Evolutionary conservation across 2,888 invertebrate species (phyloP), one percentile per base, ranked within the genome.

Genomic region (Sisyra nigra): DNA sequence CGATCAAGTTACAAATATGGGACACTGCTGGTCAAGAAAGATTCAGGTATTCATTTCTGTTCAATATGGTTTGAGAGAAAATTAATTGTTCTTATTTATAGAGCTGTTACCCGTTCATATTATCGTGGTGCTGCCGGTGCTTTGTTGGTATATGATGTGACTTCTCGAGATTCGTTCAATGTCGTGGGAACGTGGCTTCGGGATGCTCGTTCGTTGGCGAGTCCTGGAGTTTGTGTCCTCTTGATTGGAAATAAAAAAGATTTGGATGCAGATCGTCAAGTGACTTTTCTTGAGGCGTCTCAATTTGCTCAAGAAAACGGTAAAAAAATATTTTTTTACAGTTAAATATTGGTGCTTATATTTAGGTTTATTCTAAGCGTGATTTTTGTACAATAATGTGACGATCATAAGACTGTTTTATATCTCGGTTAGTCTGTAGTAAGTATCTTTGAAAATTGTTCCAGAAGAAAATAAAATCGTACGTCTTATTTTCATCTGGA

Each of bases 51-150:
- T 41, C 40, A 15, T 13, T 24, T 18, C n/a, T 17, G 15, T n/a
- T 34, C 8, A 14, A 14, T 4, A 2, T 11, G 11, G 24, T 5
- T 13, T 32, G 14, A 19, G 6, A 31, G 24, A 41, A 34, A 45
- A 17, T 17, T 13, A 10, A 32, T 30, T 40, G 19, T 33, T 33
- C 9, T 52, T n/a, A n/a, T n/a, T n/a, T n/a, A n/a, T n/a, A 72
- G 74, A 48, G 74, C 75, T 7, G 76, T 76, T n/a, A 76, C 76
- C 1, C 69, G 83, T 38, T 83, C 82, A 19, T 85, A 85, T 57
- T 85, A 85, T 60, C 67, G 85, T 47, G 91, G 91, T 3, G 91
- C 91, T 10, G 91, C 91, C 39, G 91, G 91, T n/a, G 91, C 91
- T 24, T 66, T 91, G 29, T 68, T 92, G 17, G 91, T 91, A 0